A percentile compares a stretch with the other conserved stretches of the same genome.
Evolutionary conservation across 1,140 invertebrate species (phyloP).

Genomic region (Brachystomella parvula): DNA sequence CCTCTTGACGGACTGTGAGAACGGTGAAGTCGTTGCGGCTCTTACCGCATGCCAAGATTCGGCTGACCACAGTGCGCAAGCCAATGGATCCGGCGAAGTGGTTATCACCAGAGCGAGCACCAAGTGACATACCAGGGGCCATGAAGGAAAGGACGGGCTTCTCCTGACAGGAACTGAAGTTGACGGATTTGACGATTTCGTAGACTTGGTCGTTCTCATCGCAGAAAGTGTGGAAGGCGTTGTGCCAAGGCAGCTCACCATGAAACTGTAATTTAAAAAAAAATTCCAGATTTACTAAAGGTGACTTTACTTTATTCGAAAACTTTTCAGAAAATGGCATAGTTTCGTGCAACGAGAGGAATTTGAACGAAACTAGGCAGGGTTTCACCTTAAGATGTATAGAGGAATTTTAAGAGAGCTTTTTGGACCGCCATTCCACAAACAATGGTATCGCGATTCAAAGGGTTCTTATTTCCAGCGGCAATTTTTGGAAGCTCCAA

Average conservation of each 20-base stretch:
- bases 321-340: neutral
- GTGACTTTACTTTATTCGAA: neutral
- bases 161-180: slow-evolving; percentile 38
- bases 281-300: neutral
- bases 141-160: slow-evolving; percentile 34
- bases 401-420: no score
- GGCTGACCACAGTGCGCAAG: slow-evolving; percentile 26
- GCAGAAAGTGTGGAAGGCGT: slow-evolving; percentile 35
- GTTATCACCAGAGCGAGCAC: slow-evolving; percentile 35
- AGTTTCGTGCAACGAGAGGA: neutral
- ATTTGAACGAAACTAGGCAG: neutral
- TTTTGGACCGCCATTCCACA: no score
- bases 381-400: no score
- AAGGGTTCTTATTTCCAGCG: no score
- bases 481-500: no score
- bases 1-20: slow-evolving; percentile 31
- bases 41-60: slow-evolving; percentile 31
- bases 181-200: slow-evolving; percentile 38
- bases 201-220: slow-evolving; percentile 35
- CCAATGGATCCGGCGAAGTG: slow-evolving; percentile 23
- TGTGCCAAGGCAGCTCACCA: slow-evolving; percentile 32
- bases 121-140: slow-evolving; percentile 20
- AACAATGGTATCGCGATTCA: no score
- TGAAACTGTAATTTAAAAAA: neutral
- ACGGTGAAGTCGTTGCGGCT: slow-evolving; percentile 32